Evolutionary conservation across 2,888 invertebrate genomes (phyloP), one percentile per base, ranked within the genome.

Genomic region (Drosophila mettleri): DNA sequence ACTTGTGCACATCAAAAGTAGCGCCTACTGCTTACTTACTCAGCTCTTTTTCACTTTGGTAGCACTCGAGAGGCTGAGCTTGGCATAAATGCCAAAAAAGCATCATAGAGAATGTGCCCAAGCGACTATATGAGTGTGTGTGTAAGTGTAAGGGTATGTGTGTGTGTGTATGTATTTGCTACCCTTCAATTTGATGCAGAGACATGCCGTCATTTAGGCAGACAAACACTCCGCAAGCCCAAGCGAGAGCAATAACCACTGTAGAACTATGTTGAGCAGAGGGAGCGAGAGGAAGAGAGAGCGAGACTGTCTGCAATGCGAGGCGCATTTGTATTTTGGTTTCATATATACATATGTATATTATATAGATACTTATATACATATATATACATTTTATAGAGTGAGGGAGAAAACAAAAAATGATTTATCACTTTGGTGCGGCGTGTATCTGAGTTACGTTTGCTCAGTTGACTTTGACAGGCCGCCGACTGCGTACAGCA

Each of bases 391-490:
- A 36, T 16, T 53, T 34, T 8, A 49, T 22, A 43, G 66, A 51
- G 54, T 24, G 59, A 38, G 29, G 53, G 55, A 53, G 55, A 67
- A 65, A 65, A 63, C 59, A 69, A 79, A 84, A 78, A 86, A 86
- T 84, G 83, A 84, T 84, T 84, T 84, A 84, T 84, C 83, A 84
- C 78, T 79, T 68, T 75, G 31, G 64, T 36, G 53, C 38, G 63
- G 43, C 59, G 62, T 63, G 57, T 57, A 45, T 57, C 65, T 68
- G 69, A 74, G 86, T 60, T 71, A 61, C 57, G 73, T 76, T 77
- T 76, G 77, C 79, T 70, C 81, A 78, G 82, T 78, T 85, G 86
- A 84, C 84, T 84, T 84, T 84, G 83, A 86, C 86, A 71, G 70
- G 72, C 84, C 80, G 80, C 75, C 74, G 66, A 64, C 71, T 60